Evolutionary conservation across 2,797 vertebrate species (phyloP), one percentile per base, ranked within the genome.

Genomic region (Typhlichthys subterraneus): DNA sequence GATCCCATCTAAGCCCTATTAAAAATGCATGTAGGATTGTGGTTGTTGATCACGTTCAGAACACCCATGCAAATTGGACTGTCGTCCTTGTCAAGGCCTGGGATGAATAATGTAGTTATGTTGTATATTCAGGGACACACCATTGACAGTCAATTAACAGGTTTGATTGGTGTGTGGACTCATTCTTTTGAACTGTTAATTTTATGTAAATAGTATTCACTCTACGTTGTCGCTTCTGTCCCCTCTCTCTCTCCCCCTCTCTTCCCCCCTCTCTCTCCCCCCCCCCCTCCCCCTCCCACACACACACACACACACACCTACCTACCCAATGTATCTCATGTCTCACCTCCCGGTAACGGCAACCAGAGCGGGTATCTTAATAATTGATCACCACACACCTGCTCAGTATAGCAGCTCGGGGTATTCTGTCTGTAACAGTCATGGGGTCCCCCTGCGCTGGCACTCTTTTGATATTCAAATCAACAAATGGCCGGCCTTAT

Each of bases 111-210:
- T 98, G 96, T 94, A 97, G 95, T 93, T 95, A 93, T 95, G 96
- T 96, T 96, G 96, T 97, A 95, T 96, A 96, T 96, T 95, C 95
- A 95, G 94, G 94, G 95, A 95, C 95, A 95, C 94, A 89, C 94
- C 96, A 98, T 96, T 98, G 97, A 97, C 96, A 98, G 96, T 97
- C 95, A 98, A 98, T 98, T 98, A 98, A 96, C 97, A 97, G 96
- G 95, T 98, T 97, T 97, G 96, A 98, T 97, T 97, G 96, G 96
- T 98, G 95, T 97, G 96, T 96, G 95, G 97, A 97, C 94, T 96
- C 94, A 93, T 96, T 96, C 97, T 97, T 98, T 98, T 98, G 96
- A 98, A 98, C 97, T 97, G 96, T 97, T 98, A 98, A 98, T 98
- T 97, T 96, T 97, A 98, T 98, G 96, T 96, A 97, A 98, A 98